phyloP scores from a whole-genome alignment of 1,140 invertebrate genomes.

The Bombus consobrinus region DNA sequence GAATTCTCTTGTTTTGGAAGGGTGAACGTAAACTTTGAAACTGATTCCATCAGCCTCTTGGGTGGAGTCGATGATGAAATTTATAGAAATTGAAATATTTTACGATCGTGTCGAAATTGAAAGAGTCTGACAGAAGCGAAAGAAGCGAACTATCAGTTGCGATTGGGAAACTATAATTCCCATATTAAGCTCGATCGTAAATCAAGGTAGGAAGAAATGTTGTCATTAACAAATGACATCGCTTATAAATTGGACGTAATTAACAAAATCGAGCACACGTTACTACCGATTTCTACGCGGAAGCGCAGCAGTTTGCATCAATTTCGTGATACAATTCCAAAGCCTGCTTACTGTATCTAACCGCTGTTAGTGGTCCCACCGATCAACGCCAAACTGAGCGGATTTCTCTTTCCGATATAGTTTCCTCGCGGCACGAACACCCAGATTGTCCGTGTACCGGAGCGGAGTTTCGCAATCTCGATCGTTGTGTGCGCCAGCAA shows the following conservation, averaged over 20 bases:
- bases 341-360: not conserved
- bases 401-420: constrained; percentile 37
- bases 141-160: no score
- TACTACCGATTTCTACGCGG: constrained; percentile 35
- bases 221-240: not conserved
- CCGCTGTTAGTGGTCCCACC: not conserved
- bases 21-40: constrained; percentile 32
- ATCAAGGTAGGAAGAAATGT: not conserved
- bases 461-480: constrained; percentile 16
- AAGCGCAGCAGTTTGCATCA: constrained; percentile 4
- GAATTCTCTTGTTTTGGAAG: not conserved
- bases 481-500: not conserved
- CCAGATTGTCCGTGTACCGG: not conserved
- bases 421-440: constrained; percentile 5
- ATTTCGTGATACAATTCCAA: constrained; percentile 30
- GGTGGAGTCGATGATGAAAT: not conserved
- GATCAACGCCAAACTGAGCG: not conserved
- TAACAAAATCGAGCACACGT: not conserved
- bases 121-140: no score
- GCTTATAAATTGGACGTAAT: not conserved
- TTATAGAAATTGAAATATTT: not conserved
- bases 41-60: not conserved
- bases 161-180: no score
- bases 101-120: no score
- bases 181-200: not conserved